Conservation (phyloP, 2,888 invertebrate species). For the Lasius fuliginosus region DNA sequence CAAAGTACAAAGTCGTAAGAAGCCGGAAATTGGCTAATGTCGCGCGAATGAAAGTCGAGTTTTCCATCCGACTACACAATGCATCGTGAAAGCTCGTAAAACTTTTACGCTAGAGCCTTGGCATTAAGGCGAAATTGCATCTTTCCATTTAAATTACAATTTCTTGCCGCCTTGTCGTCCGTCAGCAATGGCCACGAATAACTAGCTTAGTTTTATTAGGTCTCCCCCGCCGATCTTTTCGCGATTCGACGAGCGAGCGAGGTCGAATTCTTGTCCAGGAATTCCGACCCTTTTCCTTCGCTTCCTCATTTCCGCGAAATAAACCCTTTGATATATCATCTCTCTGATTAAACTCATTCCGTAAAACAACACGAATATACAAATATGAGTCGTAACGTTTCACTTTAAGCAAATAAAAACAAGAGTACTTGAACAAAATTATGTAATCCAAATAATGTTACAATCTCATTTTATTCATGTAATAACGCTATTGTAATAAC, state of each 20-base stretch:
- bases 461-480: neutral
- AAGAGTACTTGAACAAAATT: neutral
- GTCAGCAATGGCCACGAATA: slow-evolving; percentile 6
- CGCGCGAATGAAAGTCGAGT: slow-evolving; percentile 49
- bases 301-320: slow-evolving; percentile 20
- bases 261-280: neutral
- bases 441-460: neutral
- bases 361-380: neutral
- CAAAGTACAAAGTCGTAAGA: slow-evolving; percentile 35
- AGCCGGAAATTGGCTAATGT: slow-evolving; percentile 46
- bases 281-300: neutral
- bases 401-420: neutral
- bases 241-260: slow-evolving; percentile 1
- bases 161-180: slow-evolving; percentile 42
- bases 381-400: neutral
- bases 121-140: slow-evolving; percentile 72
- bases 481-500: neutral
- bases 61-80: slow-evolving; percentile 38
- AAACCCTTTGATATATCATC: neutral
- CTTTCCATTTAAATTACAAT: slow-evolving; percentile 76
- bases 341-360: neutral
- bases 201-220: slow-evolving; percentile 24
- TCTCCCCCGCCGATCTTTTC: slow-evolving; percentile 7
- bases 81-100: slow-evolving; percentile 66
- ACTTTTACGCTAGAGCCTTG: slow-evolving; percentile 68